A percentile compares a stretch with the other conserved stretches of the same genome.
Evolutionary conservation across 2,113 vertebrate genomes (phyloP).

Genomic region (Catharus fuscescens): DNA sequence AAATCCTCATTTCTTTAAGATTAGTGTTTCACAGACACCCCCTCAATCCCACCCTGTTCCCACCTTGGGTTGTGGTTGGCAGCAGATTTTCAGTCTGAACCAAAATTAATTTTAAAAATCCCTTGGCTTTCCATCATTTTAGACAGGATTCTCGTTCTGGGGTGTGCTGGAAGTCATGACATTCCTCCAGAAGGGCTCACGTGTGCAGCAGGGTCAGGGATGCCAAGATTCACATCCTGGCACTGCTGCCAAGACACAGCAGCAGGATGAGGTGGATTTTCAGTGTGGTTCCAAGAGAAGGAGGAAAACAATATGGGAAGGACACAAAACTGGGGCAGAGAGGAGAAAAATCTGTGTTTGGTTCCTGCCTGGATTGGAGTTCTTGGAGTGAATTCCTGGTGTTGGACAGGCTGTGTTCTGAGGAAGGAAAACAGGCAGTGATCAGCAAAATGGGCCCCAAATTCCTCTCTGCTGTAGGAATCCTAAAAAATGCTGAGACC

Average conservation of each 20-base stretch:
- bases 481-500: not conserved
- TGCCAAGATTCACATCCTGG: not conserved
- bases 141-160: not conserved
- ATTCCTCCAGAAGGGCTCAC: rapidly evolving
- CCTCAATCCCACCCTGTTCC: not conserved
- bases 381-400: not conserved
- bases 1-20: no score
- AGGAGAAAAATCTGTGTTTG: not conserved
- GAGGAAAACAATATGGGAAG: not conserved
- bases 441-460: not conserved
- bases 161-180: rapidly evolving
- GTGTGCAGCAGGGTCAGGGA: rapidly evolving
- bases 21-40: no score
- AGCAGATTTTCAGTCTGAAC: not conserved
- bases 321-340: not conserved
- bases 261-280: not conserved
- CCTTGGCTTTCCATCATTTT: not conserved
- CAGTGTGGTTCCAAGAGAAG: not conserved
- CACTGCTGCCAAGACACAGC: not conserved
- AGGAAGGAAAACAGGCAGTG: not conserved
- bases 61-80: not conserved
- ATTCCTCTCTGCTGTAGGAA: not conserved
- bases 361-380: not conserved
- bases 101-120: rapidly evolving
- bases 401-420: not conserved